Percentiles rank a stretch among this genome's conserved stretches.
Evolutionary conservation across 2,888 invertebrate genomes (phyloP).

Genomic region (Lampropteryx suffumata): DNA sequence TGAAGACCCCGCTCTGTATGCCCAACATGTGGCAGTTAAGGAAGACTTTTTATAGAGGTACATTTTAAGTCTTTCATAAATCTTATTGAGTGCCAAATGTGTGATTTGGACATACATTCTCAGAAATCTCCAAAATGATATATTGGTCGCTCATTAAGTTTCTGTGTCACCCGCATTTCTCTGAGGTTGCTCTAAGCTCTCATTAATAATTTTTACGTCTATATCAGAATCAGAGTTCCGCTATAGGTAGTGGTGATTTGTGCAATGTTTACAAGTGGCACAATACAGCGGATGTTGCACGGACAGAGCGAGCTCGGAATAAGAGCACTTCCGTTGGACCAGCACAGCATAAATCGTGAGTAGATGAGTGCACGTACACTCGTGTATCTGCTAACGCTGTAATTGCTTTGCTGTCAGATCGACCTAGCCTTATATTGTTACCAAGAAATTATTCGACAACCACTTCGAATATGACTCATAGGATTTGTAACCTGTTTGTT

Average conservation of each 20-base stretch:
- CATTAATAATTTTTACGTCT: slow-evolving; percentile 13
- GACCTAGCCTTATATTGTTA: slow-evolving; percentile 18
- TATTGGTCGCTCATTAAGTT: slow-evolving; percentile 28
- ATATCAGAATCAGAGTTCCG: slow-evolving; percentile 6
- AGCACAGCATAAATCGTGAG: slow-evolving; percentile 36
- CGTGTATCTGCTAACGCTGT: slow-evolving; percentile 20
- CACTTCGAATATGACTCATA: slow-evolving; percentile 24
- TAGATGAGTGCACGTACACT: slow-evolving; percentile 12
- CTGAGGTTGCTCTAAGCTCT: slow-evolving; percentile 11
- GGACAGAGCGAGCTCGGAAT: slow-evolving; percentile 51
- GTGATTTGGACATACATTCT: slow-evolving; percentile 31
- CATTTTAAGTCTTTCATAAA: slow-evolving; percentile 37
- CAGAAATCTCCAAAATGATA: slow-evolving; percentile 24
- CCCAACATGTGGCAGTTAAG: slow-evolving; percentile 45
- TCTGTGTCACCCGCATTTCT: slow-evolving; percentile 23
- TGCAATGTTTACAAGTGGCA: slow-evolving; percentile 48
- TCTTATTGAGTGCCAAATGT: slow-evolving; percentile 36
- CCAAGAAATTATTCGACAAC: slow-evolving; percentile 17
- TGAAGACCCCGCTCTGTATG: slow-evolving; percentile 64
- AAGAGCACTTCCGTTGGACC: slow-evolving; percentile 60
- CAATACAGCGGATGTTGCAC: slow-evolving; percentile 70
- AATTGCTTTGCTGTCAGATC: slow-evolving; percentile 18
- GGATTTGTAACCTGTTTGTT: slow-evolving; percentile 23
- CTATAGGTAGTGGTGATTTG: slow-evolving; percentile 8
- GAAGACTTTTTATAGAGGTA: slow-evolving; percentile 23